Evolutionary conservation across 2,113 vertebrate species (phyloP), one percentile per base, ranked within the genome.

Genomic region (Pleuronectes platessa): DNA sequence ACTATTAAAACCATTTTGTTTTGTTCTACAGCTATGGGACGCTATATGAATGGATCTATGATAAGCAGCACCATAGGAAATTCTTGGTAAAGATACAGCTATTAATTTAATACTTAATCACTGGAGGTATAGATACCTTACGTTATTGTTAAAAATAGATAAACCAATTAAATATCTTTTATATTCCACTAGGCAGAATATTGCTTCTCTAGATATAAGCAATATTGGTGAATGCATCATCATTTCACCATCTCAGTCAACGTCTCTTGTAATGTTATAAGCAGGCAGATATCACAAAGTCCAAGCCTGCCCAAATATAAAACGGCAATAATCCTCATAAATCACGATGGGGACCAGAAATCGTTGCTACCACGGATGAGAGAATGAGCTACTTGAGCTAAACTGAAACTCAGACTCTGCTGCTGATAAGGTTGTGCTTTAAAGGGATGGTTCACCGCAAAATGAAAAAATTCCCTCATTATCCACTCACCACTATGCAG

Each of bases 211-310:
- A 66, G 54, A 77, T 69, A 42, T 76, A 63, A 18, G 47, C 58
- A 80, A 79, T 89, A 85, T 88, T 91, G 82, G 68, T 82, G 68
- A 86, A 84, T 87, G 67, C 47, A 81, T 88, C 80, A 86, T 91
- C 73, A 70, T 86, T 87, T 89, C 42, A 74, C 27, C n/a, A 75
- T 85, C 77, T 84, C 78, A 83, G 80, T 85, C 79, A 78, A 82
- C 74, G 78, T 68, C 74, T 86, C 53, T 73, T 56, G 54, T 84
- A 86, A 91, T 87, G 83, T 86, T 60, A 69, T 86, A 73, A 80
- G 73, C 75, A 78, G 68, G 71, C 68, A 79, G 75, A 76, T 81
- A 81, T 81, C 74, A 83, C 67, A 83, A 45, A 86, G 82, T 35
- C 65, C 21, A 59, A 65, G 60, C 67, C 56, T 73, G 82, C 74